Evolutionary conservation across 2,888 invertebrate species (phyloP), one percentile per base, ranked within the genome.

Genomic region (Rhamphomyia laevipes): DNA sequence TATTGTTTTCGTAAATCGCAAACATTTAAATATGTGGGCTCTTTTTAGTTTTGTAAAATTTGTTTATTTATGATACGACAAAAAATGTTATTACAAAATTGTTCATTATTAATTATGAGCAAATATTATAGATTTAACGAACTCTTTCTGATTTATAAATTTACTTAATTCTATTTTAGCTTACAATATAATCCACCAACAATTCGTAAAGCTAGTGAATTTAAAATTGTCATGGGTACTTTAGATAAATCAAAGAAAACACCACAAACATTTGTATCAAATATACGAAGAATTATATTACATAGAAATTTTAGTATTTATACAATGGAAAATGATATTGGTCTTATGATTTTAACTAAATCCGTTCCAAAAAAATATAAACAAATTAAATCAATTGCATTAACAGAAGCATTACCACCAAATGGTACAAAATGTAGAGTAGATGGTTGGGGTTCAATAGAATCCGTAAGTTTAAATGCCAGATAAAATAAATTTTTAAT

Each of bases 141-240:
- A 21, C 21, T 21, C 21, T 4, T 21, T 4, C 6, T 21, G 6
- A 21, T 21, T 21, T 4, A 21, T 4, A 21, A 21, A 4, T 21
- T 21, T 21, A 4, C 6, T 21, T 21, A 4, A 3, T 21, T 21
- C 6, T 21, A 21, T 21, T 27, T 27, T 6, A 27, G 23, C 23
- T 27, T 27, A 27, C 23, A 9, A 7, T 27, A 27, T 27, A 27
- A 27, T 27, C 23, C 23, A 2, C 23, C 23, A 4, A 4, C 7
- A 27, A 27, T 27, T 27, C 23, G 23, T 7, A 27, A 27, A 6
- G 23, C 23, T 27, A 27, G 9, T 27, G n/a, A 48, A 55, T 59
- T 65, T 43, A 60, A 63, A 13, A 60, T 62, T 13, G 70, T 67
- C 2, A 59, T 68, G 66, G 68, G 68, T 23, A 68, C 61, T 33